Conservation (phyloP, 1,140 invertebrate species). For the Lepidostoma basale region DNA sequence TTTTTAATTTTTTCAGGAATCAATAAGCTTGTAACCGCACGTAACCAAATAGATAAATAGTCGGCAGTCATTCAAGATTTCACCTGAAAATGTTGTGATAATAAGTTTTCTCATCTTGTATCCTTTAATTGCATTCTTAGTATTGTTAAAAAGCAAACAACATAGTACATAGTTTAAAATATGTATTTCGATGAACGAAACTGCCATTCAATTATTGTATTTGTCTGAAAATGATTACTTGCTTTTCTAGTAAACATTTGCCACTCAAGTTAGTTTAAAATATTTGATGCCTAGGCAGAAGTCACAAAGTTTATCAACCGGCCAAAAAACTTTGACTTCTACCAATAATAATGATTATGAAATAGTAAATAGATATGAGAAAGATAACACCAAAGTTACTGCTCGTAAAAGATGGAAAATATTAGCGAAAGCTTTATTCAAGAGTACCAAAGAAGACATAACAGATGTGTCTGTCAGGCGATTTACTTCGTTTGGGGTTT, state of each 20-base stretch:
- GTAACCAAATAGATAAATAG: constrained; percentile 18
- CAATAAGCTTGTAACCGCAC: constrained; percentile 16
- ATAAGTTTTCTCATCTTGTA: constrained; percentile 9
- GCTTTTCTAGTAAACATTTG: background rate
- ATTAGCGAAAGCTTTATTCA: constrained; percentile 69
- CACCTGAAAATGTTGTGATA: constrained; percentile 21
- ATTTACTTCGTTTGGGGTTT: constrained; percentile 64
- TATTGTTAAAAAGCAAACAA: background rate
- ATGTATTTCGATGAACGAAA: background rate
- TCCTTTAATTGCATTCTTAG: background rate
- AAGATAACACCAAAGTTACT: constrained; percentile 21
- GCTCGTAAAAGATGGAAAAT: constrained; percentile 73
- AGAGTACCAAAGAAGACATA: constrained; percentile 57
- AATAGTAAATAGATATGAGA: constrained; percentile 10
- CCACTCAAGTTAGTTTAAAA: background rate
- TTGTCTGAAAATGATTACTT: background rate
- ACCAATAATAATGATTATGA: constrained; percentile 34
- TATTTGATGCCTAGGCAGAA: constrained; percentile 18
- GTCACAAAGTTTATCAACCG: background rate
- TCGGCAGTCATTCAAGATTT: constrained; percentile 12
- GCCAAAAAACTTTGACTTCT: background rate
- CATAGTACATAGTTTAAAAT: background rate
- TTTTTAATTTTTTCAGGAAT: constrained; percentile 27
- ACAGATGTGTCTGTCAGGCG: constrained; percentile 60
- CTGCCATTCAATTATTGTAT: background rate